Evolutionary conservation across 2,797 vertebrate species (phyloP).

Genomic region (Ispidina picta): DNA sequence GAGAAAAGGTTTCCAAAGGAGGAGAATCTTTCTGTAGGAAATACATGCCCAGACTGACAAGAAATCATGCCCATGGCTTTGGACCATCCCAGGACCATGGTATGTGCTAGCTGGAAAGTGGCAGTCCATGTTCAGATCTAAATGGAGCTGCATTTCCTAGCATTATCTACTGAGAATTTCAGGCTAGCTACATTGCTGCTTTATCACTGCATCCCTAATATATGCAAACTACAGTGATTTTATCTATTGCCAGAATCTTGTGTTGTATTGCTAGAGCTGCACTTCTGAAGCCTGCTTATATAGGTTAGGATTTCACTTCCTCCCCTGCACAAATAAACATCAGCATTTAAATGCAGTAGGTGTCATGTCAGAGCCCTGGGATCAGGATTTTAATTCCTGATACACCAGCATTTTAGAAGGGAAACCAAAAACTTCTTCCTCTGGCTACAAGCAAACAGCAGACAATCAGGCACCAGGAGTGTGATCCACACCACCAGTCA

Average conservation of each 20-base stretch:
- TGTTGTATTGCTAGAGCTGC: not conserved
- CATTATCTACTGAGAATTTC: not conserved
- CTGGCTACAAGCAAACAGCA: not conserved
- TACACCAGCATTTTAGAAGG: not conserved
- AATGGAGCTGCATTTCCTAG: not conserved
- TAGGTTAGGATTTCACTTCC: not conserved
- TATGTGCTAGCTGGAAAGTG: not conserved
- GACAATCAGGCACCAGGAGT: not conserved
- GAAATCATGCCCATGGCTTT: not conserved
- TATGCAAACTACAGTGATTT: not conserved
- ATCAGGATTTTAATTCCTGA: not conserved
- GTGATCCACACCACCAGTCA: not conserved
- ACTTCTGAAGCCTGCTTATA: not conserved
- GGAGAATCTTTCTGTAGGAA: not conserved
- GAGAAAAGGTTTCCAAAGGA: conserved; percentile 30
- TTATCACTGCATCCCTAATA: not conserved
- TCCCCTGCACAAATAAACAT: not conserved
- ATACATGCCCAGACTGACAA: conserved; percentile 4
- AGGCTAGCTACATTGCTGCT: not conserved
- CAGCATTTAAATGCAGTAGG: not conserved
- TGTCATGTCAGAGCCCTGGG: not conserved
- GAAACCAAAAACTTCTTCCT: not conserved
- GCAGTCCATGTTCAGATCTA: not conserved
- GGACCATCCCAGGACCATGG: not conserved
- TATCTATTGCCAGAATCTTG: not conserved